Percentiles rank a stretch among this genome's conserved stretches.
phyloP scores from a whole-genome alignment of 2,797 vertebrate genomes.

The Linurgus olivaceus region DNA sequence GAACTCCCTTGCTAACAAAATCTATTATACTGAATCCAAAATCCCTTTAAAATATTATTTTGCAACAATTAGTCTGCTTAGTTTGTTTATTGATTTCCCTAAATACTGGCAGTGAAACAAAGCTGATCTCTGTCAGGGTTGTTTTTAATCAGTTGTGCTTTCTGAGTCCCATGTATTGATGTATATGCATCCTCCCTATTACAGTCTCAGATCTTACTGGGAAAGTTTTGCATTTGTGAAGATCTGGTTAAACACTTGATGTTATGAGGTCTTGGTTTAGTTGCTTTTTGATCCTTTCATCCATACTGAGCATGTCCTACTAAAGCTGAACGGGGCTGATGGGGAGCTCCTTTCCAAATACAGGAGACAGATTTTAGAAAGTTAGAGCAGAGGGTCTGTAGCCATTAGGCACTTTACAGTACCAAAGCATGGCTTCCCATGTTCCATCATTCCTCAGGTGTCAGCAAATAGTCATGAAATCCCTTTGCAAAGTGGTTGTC shows the following conservation, averaged over 20 bases:
- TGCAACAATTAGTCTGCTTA: not conserved
- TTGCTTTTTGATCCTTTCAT: not conserved
- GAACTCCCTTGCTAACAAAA: not conserved
- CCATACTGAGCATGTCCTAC: not conserved
- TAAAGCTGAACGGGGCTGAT: not conserved
- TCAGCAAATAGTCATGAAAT: not conserved
- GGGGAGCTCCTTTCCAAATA: not conserved
- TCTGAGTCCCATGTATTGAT: not conserved
- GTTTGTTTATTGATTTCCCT: not conserved
- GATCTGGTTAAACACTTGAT: not conserved
- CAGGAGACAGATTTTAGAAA: not conserved
- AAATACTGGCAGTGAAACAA: not conserved
- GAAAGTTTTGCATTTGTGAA: not conserved
- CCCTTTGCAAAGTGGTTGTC: not conserved
- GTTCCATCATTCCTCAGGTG: not conserved
- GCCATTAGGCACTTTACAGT: not conserved
- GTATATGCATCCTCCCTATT: not conserved
- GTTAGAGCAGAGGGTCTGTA: not conserved
- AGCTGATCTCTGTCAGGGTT: not conserved
- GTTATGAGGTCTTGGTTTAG: not conserved
- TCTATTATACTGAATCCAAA: not conserved
- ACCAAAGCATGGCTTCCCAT: not conserved
- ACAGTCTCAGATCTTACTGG: not conserved
- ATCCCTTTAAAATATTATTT: not conserved
- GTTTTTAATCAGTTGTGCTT: not conserved